A percentile compares a stretch with the other conserved stretches of the same genome.
phyloP scores from a whole-genome alignment of 2,797 vertebrate genomes.

The Threskiornis aethiopicus region DNA sequence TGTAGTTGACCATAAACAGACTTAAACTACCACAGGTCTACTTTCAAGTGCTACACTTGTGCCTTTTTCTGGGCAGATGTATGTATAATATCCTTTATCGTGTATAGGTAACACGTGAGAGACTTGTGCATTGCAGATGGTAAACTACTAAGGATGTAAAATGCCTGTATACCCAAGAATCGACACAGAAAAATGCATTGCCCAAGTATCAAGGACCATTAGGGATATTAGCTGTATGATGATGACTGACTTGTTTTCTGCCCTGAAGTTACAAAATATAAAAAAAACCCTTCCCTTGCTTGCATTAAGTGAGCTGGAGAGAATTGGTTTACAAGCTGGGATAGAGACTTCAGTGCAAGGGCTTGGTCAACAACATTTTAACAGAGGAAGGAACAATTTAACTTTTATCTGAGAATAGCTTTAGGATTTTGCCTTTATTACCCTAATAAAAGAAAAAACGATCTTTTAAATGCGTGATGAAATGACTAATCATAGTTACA shows the following conservation, averaged over 20 bases:
- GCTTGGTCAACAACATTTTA: neutral
- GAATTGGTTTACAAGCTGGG: neutral
- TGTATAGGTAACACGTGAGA: neutral
- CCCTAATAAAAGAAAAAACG: neutral
- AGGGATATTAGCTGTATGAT: neutral
- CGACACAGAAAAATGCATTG: neutral
- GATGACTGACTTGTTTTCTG: neutral
- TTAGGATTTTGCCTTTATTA: neutral
- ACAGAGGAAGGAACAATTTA: neutral
- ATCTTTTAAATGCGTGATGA: neutral
- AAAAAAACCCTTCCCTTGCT: neutral
- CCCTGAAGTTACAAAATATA: neutral
- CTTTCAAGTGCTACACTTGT: neutral
- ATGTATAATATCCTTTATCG: neutral
- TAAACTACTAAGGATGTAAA: neutral
- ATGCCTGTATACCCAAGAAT: neutral
- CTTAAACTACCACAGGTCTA: neutral
- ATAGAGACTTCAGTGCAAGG: neutral
- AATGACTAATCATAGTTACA: neutral
- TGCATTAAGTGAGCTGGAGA: neutral
- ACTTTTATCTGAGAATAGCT: neutral
- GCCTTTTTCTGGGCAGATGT: neutral
- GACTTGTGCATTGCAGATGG: fast-evolving
- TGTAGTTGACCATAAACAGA: neutral
- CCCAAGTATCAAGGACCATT: neutral